phyloP scores from a whole-genome alignment of 1,140 invertebrate genomes.

The Akabosia matsudoensis region DNA sequence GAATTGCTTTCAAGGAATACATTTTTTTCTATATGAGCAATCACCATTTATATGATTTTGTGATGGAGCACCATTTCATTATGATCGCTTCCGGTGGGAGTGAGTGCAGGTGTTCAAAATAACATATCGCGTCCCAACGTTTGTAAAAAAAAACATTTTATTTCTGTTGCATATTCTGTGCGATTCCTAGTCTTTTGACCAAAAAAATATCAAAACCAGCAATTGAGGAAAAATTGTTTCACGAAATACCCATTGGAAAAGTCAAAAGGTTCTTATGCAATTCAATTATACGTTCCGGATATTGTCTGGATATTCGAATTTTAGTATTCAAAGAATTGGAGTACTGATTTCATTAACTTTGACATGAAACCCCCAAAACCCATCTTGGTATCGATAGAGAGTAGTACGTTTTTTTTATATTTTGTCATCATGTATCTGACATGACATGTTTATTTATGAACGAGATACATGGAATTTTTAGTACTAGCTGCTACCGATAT shows the following conservation, averaged over 20 bases:
- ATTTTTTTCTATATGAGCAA: background rate
- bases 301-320: no score
- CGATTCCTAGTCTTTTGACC: no score
- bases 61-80: background rate
- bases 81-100: slow-evolving; percentile 18
- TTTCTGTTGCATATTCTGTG: background rate
- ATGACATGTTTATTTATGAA: background rate
- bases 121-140: no score
- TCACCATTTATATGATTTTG: slow-evolving; percentile 3
- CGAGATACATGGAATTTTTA: no score
- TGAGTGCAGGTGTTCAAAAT: slow-evolving; percentile 2
- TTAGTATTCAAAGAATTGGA: background rate
- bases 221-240: no score
- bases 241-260: no score
- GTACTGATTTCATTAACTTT: background rate
- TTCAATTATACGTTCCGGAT: no score
- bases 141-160: background rate
- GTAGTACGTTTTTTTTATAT: background rate
- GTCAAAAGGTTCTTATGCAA: no score
- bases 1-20: background rate
- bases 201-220: no score
- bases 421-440: background rate
- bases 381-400: background rate
- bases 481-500: no score
- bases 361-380: background rate